Percentiles rank a stretch among this genome's conserved stretches.
phyloP scores from a whole-genome alignment of 2,888 invertebrate genomes.

The Drosophila monieri region DNA sequence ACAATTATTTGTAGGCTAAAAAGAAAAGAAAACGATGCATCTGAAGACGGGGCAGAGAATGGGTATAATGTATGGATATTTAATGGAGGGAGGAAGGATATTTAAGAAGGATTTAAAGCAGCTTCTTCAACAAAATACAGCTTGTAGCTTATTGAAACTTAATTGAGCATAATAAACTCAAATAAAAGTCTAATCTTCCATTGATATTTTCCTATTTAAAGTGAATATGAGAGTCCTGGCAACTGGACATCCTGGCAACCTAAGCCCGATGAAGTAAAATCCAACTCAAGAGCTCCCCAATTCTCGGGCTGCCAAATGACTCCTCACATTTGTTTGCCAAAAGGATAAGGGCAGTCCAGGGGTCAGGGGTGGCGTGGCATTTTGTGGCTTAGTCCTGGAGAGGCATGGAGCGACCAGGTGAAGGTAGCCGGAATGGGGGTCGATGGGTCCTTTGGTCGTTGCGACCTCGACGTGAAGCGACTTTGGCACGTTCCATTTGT shows the following conservation, averaged over 20 bases:
- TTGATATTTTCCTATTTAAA: neutral
- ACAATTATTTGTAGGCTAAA: constrained; percentile 55
- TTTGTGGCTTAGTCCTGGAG: constrained; percentile 21
- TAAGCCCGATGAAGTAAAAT: constrained; percentile 1
- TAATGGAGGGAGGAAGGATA: neutral
- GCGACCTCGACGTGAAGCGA: constrained; percentile 46
- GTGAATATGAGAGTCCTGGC: neutral
- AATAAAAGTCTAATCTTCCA: neutral
- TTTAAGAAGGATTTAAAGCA: neutral
- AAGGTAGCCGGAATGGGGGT: constrained; percentile 22
- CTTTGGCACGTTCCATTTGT: constrained; percentile 71
- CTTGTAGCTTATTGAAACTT: neutral
- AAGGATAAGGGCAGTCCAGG: constrained; percentile 27
- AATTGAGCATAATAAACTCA: neutral
- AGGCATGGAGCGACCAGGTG: constrained; percentile 8
- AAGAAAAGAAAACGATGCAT: constrained; percentile 18
- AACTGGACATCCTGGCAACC: neutral
- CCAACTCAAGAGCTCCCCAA: constrained; percentile 12
- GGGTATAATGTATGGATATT: neutral
- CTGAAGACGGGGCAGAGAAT: neutral
- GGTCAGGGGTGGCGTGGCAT: neutral
- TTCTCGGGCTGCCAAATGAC: constrained; percentile 30
- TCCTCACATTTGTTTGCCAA: constrained; percentile 44
- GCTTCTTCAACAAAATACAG: neutral
- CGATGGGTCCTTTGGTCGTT: constrained; percentile 42